Base-by-base conservation (phyloP, 2,888 invertebrate genomes). In the Terebella lapidaria region DNA sequence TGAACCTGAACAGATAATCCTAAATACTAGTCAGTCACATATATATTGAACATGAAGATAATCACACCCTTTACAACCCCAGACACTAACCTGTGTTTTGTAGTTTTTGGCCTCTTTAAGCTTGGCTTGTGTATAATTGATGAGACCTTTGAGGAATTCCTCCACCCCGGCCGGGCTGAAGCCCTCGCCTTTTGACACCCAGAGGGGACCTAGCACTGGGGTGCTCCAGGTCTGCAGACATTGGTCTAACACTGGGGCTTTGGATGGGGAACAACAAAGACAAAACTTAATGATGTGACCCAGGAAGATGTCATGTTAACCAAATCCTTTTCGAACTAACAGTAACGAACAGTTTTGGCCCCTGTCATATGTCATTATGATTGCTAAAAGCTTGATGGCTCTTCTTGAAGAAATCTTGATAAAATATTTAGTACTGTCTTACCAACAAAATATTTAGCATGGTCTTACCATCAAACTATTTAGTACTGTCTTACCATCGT, bases 131-230 rank as follows among this genome's bases (percentile, higher is more conserved):
- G 75, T 65, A 49, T 73, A 70, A 45, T 68, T 68, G 42, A 70
- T 72, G 30, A 78, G 70, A 25, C 71, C 71, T 25, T 62, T 60
- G 24, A 79, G 68, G 67, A 77, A 80, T 56, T 72, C 70, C 20
- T 67, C 57, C 2, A 74, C 75, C 1, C 78, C 80, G n/a, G 70
- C 67, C 4, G 79, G 77, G 61, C 77, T 78, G 67, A 79, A 79
- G 1, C 76, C 71, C 59, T 80, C 81, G 1, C 80, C 79, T 20
- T 71, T 67, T 0, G 79, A 78, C 52, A 79, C 73, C 81, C 81
- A 81, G 49, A 81, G 68, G 3, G 81, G 81, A 1, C 81, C 81
- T 30, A 74, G 69, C 1, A 78, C 72, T 27, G 74, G 73, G 18
- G 75, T 76, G 28, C 71, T 71, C 22, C 71, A 71, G 1, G 71